Base-by-base conservation (phyloP, 2,113 vertebrate species). In the Hemibagrus wyckioides region DNA sequence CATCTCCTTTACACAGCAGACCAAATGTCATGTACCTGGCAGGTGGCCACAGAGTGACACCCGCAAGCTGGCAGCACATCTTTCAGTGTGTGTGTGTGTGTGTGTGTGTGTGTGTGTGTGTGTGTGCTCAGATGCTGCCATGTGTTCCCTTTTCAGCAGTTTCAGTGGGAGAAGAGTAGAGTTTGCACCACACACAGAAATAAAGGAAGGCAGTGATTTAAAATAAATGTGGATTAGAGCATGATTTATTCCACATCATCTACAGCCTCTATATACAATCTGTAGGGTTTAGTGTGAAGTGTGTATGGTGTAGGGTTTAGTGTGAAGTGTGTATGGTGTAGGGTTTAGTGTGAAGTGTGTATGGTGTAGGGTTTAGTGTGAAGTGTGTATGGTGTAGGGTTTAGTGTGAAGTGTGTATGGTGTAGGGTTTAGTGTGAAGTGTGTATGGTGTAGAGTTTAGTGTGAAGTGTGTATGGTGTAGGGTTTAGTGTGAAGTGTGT, bases 1-100 rank as follows among this genome's bases (percentile, higher is more conserved):
- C 79, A 57, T 82, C 56, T 82, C 36, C 80, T 71, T 69, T 71
- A 36, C 15, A 84, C 63, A 84, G 63, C 61, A 52, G 50, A 69
- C 82, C 67, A 84, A 84, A 84, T 73, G 67, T 75, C 52, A 83
- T 82, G 71, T 25, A 75, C 67, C 65, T 85, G 50, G 50, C 80
- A 75, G 86, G 52, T 61, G n/a, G 65, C 36, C 79, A 33, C 33
- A 30, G 50, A 41, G 52, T 4, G 25, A 59, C 54, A 82, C 67
- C 52, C 25, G 59, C 85, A 86, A 33, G 30, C 69, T 82, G 86
- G 61, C 79, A 75, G 80, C 79, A n/a, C 79, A 80, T 69, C 65
- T 41, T 48, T 86, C 21, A n/a, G 25, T 11, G 0, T 63, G 39
- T 80, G 28, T 80, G 56, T 76, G 10, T 77, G 36, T 85, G 84